Evolutionary conservation across 2,797 vertebrate species (phyloP).

Genomic region (Pachyuromys duprasi): DNA sequence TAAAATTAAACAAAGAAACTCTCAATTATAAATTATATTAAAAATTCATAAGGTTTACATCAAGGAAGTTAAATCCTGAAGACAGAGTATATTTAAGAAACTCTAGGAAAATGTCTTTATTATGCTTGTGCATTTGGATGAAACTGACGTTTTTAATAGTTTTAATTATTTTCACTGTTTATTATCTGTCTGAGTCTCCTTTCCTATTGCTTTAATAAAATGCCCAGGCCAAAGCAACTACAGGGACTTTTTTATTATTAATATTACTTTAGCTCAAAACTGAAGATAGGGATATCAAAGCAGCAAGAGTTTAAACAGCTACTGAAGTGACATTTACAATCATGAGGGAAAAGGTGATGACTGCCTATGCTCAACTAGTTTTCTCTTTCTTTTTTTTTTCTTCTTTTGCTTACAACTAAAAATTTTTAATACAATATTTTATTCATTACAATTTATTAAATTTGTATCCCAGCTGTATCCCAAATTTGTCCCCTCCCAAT

Average conservation of each 20-base stretch:
- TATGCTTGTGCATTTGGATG: neutral
- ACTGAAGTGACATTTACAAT: neutral
- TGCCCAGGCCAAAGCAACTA: neutral
- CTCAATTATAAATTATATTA: neutral
- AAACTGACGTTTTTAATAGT: neutral
- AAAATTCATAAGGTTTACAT: neutral
- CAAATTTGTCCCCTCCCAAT: too few relatives aligned
- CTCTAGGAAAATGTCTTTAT: neutral
- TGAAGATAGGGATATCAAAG: neutral
- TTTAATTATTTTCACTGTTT: neutral
- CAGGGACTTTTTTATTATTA: too few relatives aligned
- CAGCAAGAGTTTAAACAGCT: neutral
- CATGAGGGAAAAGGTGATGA: neutral
- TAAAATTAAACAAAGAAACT: constrained; percentile 11
- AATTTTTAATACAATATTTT: too few relatives aligned
- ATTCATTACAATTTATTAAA: too few relatives aligned
- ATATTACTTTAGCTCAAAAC: neutral
- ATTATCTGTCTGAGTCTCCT: neutral
- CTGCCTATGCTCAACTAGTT: neutral
- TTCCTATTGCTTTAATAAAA: neutral
- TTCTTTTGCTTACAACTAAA: too few relatives aligned
- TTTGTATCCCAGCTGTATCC: too few relatives aligned
- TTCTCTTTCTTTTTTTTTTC: neutral
- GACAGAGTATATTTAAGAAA: neutral
- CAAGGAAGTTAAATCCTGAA: neutral